Percentiles rank a stretch among this genome's conserved stretches.
phyloP scores from a whole-genome alignment of 2,113 vertebrate genomes.

The Gorilla gorilla region DNA sequence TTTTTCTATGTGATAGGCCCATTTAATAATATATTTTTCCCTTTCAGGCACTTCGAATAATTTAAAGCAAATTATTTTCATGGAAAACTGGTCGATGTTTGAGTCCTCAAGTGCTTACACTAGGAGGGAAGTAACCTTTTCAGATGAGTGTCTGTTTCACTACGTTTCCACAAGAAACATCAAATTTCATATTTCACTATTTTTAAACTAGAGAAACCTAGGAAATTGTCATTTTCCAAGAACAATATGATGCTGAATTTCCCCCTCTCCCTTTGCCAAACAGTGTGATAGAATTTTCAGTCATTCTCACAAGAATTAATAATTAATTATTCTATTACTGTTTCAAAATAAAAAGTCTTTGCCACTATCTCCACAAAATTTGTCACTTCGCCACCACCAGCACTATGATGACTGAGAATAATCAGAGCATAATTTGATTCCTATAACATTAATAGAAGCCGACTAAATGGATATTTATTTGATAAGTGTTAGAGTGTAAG shows the following conservation, averaged over 20 bases:
- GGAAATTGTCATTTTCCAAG: not conserved
- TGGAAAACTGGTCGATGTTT: not conserved
- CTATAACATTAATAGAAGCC: not conserved
- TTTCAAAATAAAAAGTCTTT: not conserved
- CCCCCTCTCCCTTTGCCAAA: not conserved
- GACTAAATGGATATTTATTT: not conserved
- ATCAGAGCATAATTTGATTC: not conserved
- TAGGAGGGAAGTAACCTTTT: not conserved
- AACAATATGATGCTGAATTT: not conserved
- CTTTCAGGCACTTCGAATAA: not conserved
- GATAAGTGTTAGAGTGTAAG: not conserved
- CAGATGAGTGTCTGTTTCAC: not conserved
- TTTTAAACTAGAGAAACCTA: not conserved
- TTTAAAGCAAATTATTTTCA: constrained; percentile 6
- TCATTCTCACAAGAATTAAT: not conserved
- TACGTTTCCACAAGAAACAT: not conserved
- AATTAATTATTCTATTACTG: not conserved
- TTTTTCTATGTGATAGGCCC: not conserved
- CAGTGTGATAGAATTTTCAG: not conserved
- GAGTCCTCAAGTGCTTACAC: not conserved
- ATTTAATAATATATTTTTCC: not conserved
- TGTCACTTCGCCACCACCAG: not conserved
- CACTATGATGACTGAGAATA: not conserved
- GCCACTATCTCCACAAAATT: not conserved
- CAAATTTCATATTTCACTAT: not conserved